A percentile compares a stretch with the other conserved stretches of the same genome.
Conservation (phyloP, 2,113 vertebrate species). For the Petromus typicus region DNA sequence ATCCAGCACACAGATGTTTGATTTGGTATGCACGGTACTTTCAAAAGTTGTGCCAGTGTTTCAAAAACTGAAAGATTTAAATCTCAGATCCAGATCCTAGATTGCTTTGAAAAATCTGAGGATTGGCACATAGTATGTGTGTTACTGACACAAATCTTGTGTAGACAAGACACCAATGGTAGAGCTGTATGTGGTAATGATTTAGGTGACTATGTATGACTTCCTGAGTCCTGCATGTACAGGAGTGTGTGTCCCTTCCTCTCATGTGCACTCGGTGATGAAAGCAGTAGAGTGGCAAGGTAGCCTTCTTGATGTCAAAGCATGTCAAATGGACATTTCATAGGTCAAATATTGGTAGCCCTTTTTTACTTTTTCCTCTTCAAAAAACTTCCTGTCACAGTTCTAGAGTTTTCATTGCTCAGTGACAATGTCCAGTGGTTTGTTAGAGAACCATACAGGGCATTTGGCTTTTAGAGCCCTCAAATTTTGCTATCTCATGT, state of each 20-base stretch:
- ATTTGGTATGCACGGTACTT: neutral
- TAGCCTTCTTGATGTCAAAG: neutral
- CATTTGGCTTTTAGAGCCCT: neutral
- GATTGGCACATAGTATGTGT: neutral
- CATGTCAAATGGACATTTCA: neutral
- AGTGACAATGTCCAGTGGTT: neutral
- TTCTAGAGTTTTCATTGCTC: neutral
- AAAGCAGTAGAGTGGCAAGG: neutral
- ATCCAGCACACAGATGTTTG: neutral
- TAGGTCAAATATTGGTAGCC: neutral
- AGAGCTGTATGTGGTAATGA: no score
- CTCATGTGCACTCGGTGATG: neutral
- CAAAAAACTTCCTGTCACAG: neutral
- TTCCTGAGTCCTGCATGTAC: accelerated
- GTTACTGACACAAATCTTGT: neutral
- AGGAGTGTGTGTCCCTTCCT: accelerated
- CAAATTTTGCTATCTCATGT: neutral
- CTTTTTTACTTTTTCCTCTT: neutral
- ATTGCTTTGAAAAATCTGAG: neutral
- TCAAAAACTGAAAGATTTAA: neutral
- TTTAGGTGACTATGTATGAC: accelerated
- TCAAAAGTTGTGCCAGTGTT: neutral
- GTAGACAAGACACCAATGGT: neutral
- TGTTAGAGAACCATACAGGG: neutral
- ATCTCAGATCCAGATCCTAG: neutral